Evolutionary conservation across 2,797 vertebrate genomes (phyloP).

Genomic region (Hydrocynus forskahlii): DNA sequence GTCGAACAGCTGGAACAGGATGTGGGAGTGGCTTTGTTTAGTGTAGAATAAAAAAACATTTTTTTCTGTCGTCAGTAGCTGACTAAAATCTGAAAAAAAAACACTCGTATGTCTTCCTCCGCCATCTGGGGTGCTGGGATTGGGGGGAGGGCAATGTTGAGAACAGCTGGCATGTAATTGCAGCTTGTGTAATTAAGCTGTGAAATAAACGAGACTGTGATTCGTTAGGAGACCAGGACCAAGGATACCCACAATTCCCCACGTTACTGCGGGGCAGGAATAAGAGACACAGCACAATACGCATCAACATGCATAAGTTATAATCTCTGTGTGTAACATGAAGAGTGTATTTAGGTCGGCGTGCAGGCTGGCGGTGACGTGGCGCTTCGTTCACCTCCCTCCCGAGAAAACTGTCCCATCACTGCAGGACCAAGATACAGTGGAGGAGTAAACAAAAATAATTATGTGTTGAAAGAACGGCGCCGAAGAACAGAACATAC

Average conservation of each 20-base stretch:
- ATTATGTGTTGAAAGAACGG: constrained; percentile 40
- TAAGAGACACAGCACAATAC: not conserved
- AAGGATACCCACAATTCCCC: constrained; percentile 3
- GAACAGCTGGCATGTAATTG: constrained; percentile 90
- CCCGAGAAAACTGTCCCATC: not conserved
- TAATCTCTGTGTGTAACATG: constrained; percentile 11
- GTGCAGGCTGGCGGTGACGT: not conserved
- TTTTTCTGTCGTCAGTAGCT: not conserved
- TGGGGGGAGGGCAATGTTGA: constrained; percentile 52
- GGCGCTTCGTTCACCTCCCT: not conserved
- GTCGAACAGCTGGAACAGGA: constrained; percentile 20
- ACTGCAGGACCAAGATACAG: constrained; percentile 2
- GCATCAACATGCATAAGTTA: constrained; percentile 6
- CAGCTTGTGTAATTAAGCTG: constrained; percentile 88
- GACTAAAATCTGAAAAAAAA: constrained; percentile 16
- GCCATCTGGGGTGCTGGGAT: constrained; percentile 52
- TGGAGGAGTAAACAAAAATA: constrained; percentile 16
- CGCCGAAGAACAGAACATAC: not conserved
- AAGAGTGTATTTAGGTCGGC: constrained; percentile 5
- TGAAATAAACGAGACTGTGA: constrained; percentile 86
- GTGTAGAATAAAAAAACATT: not conserved
- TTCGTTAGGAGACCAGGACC: constrained; percentile 66
- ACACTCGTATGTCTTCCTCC: constrained; percentile 2
- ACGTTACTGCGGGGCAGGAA: constrained; percentile 1
- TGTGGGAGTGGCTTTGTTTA: not conserved